Evolutionary conservation across 2,888 invertebrate species (phyloP).

Genomic region (Drosophila vallismaia): DNA sequence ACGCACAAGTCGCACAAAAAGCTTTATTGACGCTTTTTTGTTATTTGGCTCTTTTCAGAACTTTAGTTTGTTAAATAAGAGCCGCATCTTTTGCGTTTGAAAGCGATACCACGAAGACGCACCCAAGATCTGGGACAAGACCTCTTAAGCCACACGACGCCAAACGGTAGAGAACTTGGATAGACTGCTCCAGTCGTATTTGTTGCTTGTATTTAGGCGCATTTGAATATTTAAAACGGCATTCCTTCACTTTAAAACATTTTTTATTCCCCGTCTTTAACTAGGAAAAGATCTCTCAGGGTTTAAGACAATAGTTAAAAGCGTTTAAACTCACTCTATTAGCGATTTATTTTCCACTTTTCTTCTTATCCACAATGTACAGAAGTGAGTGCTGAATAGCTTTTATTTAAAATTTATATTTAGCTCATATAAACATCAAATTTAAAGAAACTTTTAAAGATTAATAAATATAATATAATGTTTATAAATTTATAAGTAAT

Average conservation of each 20-base stretch:
- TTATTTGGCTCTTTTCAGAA: not conserved
- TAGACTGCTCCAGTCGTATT: not conserved
- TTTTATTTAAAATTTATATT: too few species aligned
- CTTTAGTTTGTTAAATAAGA: slow-evolving; percentile 8
- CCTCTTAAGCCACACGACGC: not conserved
- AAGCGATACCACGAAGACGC: not conserved
- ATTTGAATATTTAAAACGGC: not conserved
- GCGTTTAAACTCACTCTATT: too few species aligned
- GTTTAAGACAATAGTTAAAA: too few species aligned
- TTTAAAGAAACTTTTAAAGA: too few species aligned
- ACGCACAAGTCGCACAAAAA: slow-evolving; percentile 3
- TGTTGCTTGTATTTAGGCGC: slow-evolving; percentile 8
- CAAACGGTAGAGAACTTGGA: slow-evolving; percentile 5
- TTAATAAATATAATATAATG: too few species aligned
- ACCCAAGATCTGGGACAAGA: not conserved
- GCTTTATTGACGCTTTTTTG: not conserved
- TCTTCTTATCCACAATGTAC: too few species aligned
- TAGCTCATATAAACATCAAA: too few species aligned
- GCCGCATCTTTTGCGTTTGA: slow-evolving; percentile 9
- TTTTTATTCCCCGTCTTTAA: too few species aligned
- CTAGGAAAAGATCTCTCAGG: too few species aligned
- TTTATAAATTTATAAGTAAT: not conserved
- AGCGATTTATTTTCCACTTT: too few species aligned
- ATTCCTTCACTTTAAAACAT: not conserved
- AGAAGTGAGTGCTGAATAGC: too few species aligned